Conservation (phyloP, 2,888 invertebrate species). For the Zaprionus obscuricornis region DNA sequence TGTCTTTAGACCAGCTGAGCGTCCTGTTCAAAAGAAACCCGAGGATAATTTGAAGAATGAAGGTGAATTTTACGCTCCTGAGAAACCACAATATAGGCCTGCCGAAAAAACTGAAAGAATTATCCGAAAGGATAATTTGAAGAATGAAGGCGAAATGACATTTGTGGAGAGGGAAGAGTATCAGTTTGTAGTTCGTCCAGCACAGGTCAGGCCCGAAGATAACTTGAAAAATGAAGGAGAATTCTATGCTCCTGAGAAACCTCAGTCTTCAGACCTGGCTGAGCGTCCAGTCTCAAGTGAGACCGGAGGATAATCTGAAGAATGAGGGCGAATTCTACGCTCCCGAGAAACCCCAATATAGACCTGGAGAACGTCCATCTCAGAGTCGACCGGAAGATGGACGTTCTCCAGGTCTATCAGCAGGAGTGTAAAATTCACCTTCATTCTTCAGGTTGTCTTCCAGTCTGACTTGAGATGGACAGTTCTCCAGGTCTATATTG, state of each 20-base stretch:
- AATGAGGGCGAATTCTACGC: constrained; percentile 78
- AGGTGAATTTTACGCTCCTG: constrained; percentile 85
- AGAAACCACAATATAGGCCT: constrained; percentile 84
- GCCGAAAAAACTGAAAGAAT: constrained; percentile 84
- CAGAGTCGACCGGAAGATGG: constrained; percentile 84
- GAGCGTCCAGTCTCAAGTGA: constrained; percentile 71
- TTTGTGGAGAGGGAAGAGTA: constrained; percentile 82
- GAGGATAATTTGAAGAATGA: constrained; percentile 85
- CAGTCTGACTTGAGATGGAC: constrained; percentile 52
- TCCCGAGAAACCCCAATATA: constrained; percentile 82
- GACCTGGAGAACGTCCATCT: constrained; percentile 84
- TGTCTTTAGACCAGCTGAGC: constrained; percentile 84
- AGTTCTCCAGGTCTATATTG: constrained; percentile 73
- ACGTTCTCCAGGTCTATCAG: constrained; percentile 76
- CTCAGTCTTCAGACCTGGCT: no score
- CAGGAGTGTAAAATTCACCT: constrained; percentile 44
- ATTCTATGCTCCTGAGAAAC: constrained; percentile 76
- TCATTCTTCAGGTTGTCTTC: constrained; percentile 33
- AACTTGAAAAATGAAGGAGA: constrained; percentile 76
- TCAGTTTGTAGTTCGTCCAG: constrained; percentile 81
- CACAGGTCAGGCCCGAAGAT: constrained; percentile 39
- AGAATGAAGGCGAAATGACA: constrained; percentile 85
- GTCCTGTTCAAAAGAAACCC: constrained; percentile 82
- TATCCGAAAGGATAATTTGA: constrained; percentile 85
- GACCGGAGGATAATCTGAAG: constrained; percentile 84